phyloP scores from a whole-genome alignment of 2,797 vertebrate genomes.

The Pteropus rufus region DNA sequence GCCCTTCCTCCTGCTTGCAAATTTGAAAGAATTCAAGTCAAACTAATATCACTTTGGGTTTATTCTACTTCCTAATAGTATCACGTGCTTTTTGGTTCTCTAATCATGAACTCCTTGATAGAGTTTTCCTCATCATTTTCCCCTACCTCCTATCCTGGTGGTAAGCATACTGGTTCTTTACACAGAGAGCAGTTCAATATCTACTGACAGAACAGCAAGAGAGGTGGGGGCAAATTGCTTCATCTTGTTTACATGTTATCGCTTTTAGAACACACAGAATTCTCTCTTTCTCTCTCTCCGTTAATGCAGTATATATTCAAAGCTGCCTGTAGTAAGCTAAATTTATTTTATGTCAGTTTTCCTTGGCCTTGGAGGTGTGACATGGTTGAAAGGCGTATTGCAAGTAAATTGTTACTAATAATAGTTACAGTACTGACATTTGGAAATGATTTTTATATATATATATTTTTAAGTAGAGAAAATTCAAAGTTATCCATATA shows the following conservation, averaged over 20 bases:
- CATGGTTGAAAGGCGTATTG: neutral
- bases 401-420: neutral
- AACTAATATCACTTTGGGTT: neutral
- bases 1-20: neutral
- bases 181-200: neutral
- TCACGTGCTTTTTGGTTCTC: neutral
- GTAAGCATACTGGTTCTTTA: neutral
- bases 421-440: neutral
- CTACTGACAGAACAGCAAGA: neutral
- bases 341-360: neutral
- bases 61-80: neutral
- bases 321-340: neutral
- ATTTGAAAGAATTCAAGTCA: neutral
- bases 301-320: neutral
- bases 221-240: neutral
- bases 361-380: neutral
- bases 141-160: neutral
- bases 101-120: neutral
- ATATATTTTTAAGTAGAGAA: neutral
- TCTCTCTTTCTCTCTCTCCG: neutral
- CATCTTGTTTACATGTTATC: neutral
- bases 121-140: neutral
- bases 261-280: constrained; percentile 25
- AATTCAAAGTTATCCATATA: neutral
- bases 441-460: neutral